Base-by-base conservation (phyloP, 2,797 vertebrate genomes). In the Acanthis flammea region DNA sequence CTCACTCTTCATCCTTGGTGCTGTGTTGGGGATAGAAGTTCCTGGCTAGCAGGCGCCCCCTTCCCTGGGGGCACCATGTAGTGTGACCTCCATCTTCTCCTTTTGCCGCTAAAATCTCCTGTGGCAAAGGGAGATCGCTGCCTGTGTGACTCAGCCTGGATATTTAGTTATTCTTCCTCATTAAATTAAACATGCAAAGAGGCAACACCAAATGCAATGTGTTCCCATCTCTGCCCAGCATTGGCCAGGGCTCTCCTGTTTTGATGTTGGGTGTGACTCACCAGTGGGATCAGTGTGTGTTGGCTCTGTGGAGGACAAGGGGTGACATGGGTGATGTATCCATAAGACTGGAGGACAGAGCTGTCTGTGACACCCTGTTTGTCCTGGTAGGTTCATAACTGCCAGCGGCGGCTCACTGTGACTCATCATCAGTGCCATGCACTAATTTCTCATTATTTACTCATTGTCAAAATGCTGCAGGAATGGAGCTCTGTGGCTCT, bases 371-470 rank as follows among this genome's bases (percentile, higher is more conserved):
- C n/a, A 48, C 76, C 31, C 65, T 23, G 61, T 35, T 55, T 72
- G 54, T 89, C 68, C 91, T 60, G 4, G 35, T 27, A 19, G 23
- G 62, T 88, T 94, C 33, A 2, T 58, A 47, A 81, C 41, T 39
- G 82, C 78, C 55, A 15, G 68, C 0, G 1, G 68, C 1, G 0
- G 12, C 51, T 81, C 2, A 0, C 67, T 72, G 57, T 93, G 95
- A 74, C 68, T 95, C 92, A 63, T 91, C 12, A 4, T 66, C 0
- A 9, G 41, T 48, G 67, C 82, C 14, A 1, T 6, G 27, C 30
- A 1, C 87, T 94, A 78, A 88, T 94, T 95, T 70, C 89, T 92
- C 80, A 35, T 94, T 92, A 91, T 91, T 95, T 92, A 81, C 87
- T 95, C 91, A 22, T 55, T 93, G 90, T 73, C 58, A 55, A 19